Percentiles rank a stretch among this genome's conserved stretches.
These are phyloP conservation scores for Magallana ariakensis DNA, from an alignment of 1,140 invertebrate species.

Conservation along the genomic window DNA sequence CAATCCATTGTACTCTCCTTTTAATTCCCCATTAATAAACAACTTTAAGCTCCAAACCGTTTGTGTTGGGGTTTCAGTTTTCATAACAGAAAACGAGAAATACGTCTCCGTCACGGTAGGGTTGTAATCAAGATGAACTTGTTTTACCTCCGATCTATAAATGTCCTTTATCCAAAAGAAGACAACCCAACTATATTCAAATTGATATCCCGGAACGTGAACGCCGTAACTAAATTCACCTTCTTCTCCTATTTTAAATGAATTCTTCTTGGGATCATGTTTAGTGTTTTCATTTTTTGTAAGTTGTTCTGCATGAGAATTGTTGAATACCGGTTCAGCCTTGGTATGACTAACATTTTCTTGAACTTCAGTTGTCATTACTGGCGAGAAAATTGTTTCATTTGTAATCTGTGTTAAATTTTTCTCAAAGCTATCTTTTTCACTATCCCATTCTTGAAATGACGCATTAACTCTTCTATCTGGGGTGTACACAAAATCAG, in stretches of 20 bases:
- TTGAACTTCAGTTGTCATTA: background rate
- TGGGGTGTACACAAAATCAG: constrained; percentile 35
- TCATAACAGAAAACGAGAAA: constrained; percentile 34
- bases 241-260: background rate
- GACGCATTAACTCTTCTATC: background rate
- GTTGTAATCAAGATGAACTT: constrained; percentile 47
- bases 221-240: constrained; percentile 41
- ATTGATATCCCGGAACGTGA: constrained; percentile 45
- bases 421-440: background rate
- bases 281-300: constrained; percentile 2
- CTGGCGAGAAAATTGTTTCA: too few relatives aligned
- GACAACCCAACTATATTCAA: constrained; percentile 40
- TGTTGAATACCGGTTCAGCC: background rate
- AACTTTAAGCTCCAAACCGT: constrained; percentile 39
- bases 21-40: constrained; percentile 47
- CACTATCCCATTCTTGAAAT: background rate
- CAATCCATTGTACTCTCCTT: constrained; percentile 41
- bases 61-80: constrained; percentile 14
- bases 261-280: background rate
- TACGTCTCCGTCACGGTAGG: constrained; percentile 39
- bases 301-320: background rate
- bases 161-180: constrained; percentile 50
- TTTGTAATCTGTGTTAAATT: background rate
- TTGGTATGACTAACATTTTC: background rate
- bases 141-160: constrained; percentile 31